Percentiles rank a stretch among this genome's conserved stretches.
phyloP scores from a whole-genome alignment of 2,888 invertebrate species.

The Tupiocoris notatus region DNA sequence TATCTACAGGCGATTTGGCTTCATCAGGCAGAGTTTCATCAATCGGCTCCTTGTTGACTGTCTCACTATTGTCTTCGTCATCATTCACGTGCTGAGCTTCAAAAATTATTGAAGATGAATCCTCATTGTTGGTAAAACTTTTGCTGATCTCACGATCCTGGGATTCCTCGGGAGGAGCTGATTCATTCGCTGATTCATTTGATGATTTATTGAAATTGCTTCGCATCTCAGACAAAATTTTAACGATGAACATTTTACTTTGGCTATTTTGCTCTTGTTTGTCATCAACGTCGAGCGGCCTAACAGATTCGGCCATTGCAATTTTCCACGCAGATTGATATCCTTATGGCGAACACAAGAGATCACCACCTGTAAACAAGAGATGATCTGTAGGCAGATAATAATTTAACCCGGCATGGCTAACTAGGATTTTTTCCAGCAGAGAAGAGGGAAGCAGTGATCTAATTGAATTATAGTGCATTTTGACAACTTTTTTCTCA shows the following conservation, averaged over 20 bases:
- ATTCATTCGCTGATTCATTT: background rate
- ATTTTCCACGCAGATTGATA: background rate
- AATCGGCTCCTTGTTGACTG: background rate
- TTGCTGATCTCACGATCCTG: background rate
- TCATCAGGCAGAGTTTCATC: background rate
- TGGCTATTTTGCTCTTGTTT: background rate
- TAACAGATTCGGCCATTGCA: constrained; percentile 9
- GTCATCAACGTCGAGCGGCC: background rate
- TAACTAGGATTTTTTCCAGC: too few relatives aligned
- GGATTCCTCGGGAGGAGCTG: background rate
- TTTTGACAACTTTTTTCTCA: too few relatives aligned
- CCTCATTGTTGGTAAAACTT: background rate
- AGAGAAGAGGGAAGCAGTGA: too few relatives aligned
- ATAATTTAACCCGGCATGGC: too few relatives aligned
- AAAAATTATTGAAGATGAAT: constrained; percentile 29
- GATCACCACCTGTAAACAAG: background rate
- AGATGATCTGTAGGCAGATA: too few relatives aligned
- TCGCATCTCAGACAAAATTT: constrained; percentile 32
- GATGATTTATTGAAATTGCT: constrained; percentile 17
- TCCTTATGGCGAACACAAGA: background rate
- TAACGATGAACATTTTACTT: constrained; percentile 33
- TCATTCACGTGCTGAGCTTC: constrained; percentile 29
- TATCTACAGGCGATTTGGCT: background rate
- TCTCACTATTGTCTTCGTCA: background rate
- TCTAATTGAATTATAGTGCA: too few relatives aligned